phyloP scores from a whole-genome alignment of 2,797 vertebrate species.

The Sebastes oblongus region DNA sequence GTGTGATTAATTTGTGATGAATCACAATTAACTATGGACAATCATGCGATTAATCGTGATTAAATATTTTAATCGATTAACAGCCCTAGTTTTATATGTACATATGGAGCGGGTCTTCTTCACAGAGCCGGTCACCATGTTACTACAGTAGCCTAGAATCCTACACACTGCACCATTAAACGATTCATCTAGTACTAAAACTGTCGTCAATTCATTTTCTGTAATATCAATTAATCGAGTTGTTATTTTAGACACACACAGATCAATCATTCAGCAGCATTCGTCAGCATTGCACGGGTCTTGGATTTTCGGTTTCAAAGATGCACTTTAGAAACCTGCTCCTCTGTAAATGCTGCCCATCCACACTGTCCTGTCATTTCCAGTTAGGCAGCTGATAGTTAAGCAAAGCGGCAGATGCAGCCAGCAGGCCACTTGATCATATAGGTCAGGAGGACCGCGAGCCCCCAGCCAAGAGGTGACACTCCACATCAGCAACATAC shows the following conservation, averaged over 20 bases:
- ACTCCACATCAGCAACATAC: conserved; percentile 67
- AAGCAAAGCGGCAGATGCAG: conserved; percentile 63
- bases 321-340: conserved; percentile 42
- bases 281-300: conserved; percentile 28
- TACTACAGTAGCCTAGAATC: too few species aligned
- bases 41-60: too few species aligned
- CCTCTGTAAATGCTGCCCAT: conserved; percentile 57
- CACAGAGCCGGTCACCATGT: too few species aligned
- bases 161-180: not conserved
- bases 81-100: too few species aligned
- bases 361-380: conserved; percentile 70
- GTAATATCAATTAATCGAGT: conserved; percentile 9
- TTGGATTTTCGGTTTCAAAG: conserved; percentile 31
- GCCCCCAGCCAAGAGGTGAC: conserved; percentile 73
- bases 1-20: too few species aligned
- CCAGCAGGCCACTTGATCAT: conserved; percentile 76
- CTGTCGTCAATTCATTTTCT: not conserved
- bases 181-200: not conserved
- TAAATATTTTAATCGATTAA: too few species aligned
- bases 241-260: not conserved
- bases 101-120: too few species aligned
- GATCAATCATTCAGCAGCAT: conserved; percentile 29
- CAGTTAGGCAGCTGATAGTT: conserved; percentile 70
- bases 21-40: too few species aligned
- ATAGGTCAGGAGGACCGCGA: conserved; percentile 74